Evolutionary conservation across 2,888 invertebrate genomes (phyloP).

Genomic region (Onchidella celtica): DNA sequence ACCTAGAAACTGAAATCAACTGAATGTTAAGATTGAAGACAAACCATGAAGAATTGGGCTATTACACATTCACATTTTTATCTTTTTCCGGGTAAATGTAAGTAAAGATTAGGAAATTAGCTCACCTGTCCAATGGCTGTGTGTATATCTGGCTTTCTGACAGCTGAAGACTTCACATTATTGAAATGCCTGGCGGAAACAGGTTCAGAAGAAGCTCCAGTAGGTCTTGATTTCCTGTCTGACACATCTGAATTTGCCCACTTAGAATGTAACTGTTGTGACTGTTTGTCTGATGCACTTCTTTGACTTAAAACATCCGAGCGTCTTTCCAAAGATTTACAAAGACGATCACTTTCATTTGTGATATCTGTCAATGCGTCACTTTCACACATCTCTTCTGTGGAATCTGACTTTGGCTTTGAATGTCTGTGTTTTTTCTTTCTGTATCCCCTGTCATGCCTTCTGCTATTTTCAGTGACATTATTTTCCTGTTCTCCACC

Average conservation of each 20-base stretch:
- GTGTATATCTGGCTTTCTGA: conserved; percentile 2
- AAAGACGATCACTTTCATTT: not conserved
- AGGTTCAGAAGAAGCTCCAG: not conserved
- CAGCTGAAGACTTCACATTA: not conserved
- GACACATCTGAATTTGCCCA: not conserved
- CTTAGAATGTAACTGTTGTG: not conserved
- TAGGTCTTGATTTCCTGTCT: not conserved
- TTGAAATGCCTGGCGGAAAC: not conserved
- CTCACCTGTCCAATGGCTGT: conserved; percentile 68
- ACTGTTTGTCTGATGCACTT: not conserved
- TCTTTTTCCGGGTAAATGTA: no score
- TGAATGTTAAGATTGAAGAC: no score
- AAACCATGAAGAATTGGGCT: no score
- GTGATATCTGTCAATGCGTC: conserved; percentile 5
- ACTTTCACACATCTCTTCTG: not conserved
- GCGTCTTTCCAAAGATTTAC: not conserved
- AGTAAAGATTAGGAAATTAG: no score
- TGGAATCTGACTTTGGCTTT: not conserved
- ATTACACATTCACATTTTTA: no score
- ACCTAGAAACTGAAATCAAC: no score
- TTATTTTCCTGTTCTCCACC: not conserved
- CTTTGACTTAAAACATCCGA: not conserved
- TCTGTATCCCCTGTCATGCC: not conserved
- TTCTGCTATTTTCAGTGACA: not conserved
- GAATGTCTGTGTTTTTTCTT: conserved; percentile 7